Evolutionary conservation across 2,888 invertebrate species (phyloP).

Genomic region (Malthinus seriepunctatus): DNA sequence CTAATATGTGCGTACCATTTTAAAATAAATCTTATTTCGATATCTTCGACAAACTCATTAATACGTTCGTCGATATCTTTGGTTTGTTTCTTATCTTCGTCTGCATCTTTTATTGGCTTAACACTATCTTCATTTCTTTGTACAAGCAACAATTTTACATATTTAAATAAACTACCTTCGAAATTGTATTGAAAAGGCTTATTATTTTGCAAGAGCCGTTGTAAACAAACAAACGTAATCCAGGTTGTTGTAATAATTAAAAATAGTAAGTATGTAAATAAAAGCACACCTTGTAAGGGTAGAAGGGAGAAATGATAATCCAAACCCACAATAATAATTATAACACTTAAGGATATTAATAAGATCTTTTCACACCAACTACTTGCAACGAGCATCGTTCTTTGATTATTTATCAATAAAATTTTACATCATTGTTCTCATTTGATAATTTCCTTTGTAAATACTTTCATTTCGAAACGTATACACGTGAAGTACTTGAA

Average conservation of each 20-base stretch:
- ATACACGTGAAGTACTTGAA: no score
- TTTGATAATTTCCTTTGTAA: no score
- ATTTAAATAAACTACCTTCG: not conserved
- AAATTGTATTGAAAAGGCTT: conserved; percentile 49
- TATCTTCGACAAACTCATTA: conserved; percentile 50
- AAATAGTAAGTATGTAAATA: conserved; percentile 53
- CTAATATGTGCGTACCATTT: conserved; percentile 59
- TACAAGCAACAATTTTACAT: not conserved
- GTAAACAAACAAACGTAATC: conserved; percentile 59
- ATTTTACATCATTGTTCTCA: not conserved
- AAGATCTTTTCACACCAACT: conserved; percentile 22
- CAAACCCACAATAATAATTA: conserved; percentile 11
- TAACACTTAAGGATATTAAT: not conserved
- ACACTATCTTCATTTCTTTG: not conserved
- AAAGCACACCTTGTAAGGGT: conserved; percentile 49
- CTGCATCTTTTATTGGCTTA: not conserved
- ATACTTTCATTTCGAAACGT: no score
- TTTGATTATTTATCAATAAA: not conserved
- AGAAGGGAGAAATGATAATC: conserved; percentile 27
- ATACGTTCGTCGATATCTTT: conserved; percentile 40
- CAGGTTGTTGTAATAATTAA: conserved; percentile 56
- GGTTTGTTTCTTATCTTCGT: conserved; percentile 2
- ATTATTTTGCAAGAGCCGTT: conserved; percentile 59
- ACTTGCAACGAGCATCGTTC: conserved; percentile 3
- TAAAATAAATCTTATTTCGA: conserved; percentile 55